Evolutionary conservation across 2,113 vertebrate genomes (phyloP).

Genomic region (Sturnus vulgaris): DNA sequence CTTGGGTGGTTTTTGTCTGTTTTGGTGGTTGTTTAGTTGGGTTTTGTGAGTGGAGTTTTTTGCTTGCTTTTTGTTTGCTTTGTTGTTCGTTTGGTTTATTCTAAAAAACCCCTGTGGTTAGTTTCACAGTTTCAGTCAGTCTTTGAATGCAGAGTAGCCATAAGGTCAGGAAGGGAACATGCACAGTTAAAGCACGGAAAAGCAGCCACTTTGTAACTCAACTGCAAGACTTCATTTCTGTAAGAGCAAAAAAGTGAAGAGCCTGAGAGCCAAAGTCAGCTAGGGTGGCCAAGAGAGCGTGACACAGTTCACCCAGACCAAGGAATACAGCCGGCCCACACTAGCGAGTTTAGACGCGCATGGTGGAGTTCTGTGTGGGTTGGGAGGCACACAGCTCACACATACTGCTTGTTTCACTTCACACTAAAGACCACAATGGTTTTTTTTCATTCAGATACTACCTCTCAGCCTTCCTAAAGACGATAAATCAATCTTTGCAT

Average conservation of each 20-base stretch:
- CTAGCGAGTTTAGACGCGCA: accelerated
- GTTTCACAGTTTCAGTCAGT: neutral
- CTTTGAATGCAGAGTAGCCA: neutral
- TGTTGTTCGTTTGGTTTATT: neutral
- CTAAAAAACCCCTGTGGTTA: neutral
- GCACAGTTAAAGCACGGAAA: neutral
- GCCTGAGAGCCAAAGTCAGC: neutral
- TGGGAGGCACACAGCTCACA: neutral
- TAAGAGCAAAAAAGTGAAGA: neutral
- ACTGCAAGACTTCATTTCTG: neutral
- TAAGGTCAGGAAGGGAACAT: neutral
- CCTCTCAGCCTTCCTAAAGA: neutral
- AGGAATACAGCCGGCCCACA: neutral
- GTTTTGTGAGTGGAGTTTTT: neutral
- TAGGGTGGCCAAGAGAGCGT: accelerated
- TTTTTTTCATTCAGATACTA: neutral
- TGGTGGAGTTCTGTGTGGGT: accelerated
- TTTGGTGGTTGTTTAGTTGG: neutral
- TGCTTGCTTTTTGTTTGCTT: neutral
- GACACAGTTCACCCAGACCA: neutral
- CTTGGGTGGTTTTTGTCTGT: neutral
- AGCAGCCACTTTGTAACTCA: neutral
- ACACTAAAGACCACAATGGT: neutral
- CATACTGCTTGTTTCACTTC: neutral
- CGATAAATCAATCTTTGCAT: neutral